Evolutionary conservation across 2,797 vertebrate genomes (phyloP).

Genomic region (Muscicapa comitata): DNA sequence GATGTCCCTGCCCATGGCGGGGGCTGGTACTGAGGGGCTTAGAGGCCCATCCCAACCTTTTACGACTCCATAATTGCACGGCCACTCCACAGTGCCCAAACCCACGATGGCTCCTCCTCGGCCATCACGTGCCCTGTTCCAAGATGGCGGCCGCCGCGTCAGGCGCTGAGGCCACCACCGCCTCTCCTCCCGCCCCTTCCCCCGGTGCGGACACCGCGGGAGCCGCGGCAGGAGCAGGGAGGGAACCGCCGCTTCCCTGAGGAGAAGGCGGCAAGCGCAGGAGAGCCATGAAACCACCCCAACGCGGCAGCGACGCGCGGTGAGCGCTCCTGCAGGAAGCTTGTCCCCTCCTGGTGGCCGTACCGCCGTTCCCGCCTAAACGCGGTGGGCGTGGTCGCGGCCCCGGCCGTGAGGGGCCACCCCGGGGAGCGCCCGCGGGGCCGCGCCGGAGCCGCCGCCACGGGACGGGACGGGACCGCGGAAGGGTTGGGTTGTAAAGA

Average conservation of each 20-base stretch:
- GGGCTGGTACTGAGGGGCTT: accelerated
- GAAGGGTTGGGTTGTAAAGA: accelerated
- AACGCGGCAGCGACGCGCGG: background rate
- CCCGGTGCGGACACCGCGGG: no score
- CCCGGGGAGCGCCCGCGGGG: background rate
- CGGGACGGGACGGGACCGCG: background rate
- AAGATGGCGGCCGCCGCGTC: background rate
- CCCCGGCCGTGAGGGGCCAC: background rate
- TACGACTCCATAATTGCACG: accelerated
- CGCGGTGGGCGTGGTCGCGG: background rate
- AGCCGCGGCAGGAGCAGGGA: no score
- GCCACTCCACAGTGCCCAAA: background rate
- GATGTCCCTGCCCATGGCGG: background rate
- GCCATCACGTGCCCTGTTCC: background rate
- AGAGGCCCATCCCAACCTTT: background rate
- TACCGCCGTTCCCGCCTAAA: background rate
- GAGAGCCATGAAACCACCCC: background rate
- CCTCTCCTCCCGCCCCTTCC: background rate
- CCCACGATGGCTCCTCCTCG: background rate
- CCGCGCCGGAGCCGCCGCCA: background rate
- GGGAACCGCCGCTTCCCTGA: background rate
- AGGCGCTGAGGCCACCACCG: accelerated
- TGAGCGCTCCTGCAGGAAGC: background rate
- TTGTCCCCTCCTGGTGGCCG: background rate
- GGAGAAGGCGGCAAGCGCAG: background rate